These are phyloP conservation scores for Apocheima hispidaria DNA, from an alignment of 2,888 invertebrate species.

Conservation along the genomic window DNA sequence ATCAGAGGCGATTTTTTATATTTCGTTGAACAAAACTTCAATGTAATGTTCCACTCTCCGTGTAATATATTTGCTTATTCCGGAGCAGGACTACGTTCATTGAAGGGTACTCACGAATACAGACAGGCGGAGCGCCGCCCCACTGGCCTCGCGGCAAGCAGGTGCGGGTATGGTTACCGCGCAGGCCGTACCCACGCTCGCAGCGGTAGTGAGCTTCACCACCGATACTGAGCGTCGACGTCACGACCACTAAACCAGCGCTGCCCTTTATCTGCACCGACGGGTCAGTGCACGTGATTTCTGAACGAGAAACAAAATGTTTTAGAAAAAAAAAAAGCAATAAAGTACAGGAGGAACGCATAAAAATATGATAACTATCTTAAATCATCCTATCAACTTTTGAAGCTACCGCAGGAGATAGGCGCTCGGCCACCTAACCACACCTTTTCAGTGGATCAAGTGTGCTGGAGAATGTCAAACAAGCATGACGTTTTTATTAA, in stretches of 20 bases:
- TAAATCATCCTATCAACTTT: too few relatives aligned
- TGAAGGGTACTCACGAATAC: conserved; percentile 91
- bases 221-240: conserved; percentile 90
- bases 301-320: conserved; percentile 65
- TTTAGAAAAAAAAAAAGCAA: neutral
- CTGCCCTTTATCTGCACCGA: conserved; percentile 82
- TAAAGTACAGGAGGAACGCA: too few relatives aligned
- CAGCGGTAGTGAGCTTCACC: conserved; percentile 93
- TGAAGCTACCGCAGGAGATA: too few relatives aligned
- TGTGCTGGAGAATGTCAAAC: too few relatives aligned
- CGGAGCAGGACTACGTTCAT: neutral
- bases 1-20: too few relatives aligned
- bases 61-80: too few relatives aligned
- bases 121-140: conserved; percentile 92
- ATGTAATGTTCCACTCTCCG: too few relatives aligned
- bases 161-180: conserved; percentile 92
- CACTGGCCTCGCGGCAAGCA: conserved; percentile 93
- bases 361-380: too few relatives aligned
- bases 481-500: too few relatives aligned
- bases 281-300: conserved; percentile 92
- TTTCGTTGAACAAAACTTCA: too few relatives aligned
- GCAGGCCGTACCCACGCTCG: conserved; percentile 91
- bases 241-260: conserved; percentile 85
- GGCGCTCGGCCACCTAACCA: too few relatives aligned
- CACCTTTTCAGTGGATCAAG: too few relatives aligned